Base-by-base conservation (phyloP, 23 tunicate species). In the Ascidia mentula region DNA sequence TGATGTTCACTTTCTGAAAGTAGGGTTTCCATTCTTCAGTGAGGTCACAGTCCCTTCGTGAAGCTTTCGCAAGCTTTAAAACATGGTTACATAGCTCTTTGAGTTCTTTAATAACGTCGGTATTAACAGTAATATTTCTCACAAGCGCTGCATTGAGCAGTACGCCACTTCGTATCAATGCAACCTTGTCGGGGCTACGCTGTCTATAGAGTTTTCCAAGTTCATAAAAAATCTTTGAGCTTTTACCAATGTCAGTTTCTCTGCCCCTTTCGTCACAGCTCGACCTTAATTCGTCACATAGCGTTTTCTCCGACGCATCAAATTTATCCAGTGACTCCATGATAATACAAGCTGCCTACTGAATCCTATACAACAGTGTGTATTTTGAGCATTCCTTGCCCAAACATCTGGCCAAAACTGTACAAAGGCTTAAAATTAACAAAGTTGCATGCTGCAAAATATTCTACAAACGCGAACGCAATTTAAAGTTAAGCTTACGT, bases 151-250 rank as follows among this genome's bases (percentile, higher is more conserved):
- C 78, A 32, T 74, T 74, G 59, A 74, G 30, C 59, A 74, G 38
- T 28, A 31, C 53, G 1, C 46, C 78, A 74, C 78, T 74, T 39
- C 30, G 46, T 5, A 74, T 74, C 1, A 74, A 46, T 4, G 38
- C 36, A 17, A 74, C 53, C 30, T 74, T 74, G 53, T 74, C 78
- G 17, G 53, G 74, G 30, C 74, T 71, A 28, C 74, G 24, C n/a
- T 22, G 4, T 18, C 39, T 71, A 36, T 74, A 74, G 37, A 74
- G 6, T 20, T 22, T 46, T 15, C 78, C 78, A 6, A 74, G 59
- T 35, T 74, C 37, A 39, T 36, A 18, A 38, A 74, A 74, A 6
- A 53, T 1, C 24, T 6, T 28, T 20, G 12, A 53, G 13, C 65
- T 53, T 53, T 53, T 53, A 3, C 22, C 22, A 26, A 53, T 3